Base-by-base conservation (phyloP, 2,797 vertebrate species). In the Betta splendens region DNA sequence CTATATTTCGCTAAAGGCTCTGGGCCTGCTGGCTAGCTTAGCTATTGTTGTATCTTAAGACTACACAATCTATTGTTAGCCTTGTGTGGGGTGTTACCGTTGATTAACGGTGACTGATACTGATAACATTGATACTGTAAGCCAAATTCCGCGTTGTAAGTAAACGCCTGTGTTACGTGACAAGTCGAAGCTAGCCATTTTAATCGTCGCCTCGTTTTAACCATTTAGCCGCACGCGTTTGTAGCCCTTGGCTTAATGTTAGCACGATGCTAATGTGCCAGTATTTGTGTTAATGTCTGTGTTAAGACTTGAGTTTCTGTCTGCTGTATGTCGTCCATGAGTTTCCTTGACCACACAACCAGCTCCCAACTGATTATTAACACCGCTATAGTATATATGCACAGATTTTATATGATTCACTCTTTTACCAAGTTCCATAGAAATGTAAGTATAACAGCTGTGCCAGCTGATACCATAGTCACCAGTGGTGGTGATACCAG, bases 311-410 rank as follows among this genome's bases (percentile, higher is more conserved):
- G 5, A 0, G 8, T 15, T 12, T 31, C 12, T 31, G 2, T 20
- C 22, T 3, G 2, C 2, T 16, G 2, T 11, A 0, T 17, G 4
- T 38, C 6, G 5, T 37, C 7, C 7, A 5, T 4, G 35, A 49
- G 0, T 56, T 36, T 32, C 77, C 86, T 91, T 88, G 80, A 86
- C 67, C 46, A 2, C 1, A 0, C 0, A 0, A 68, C 17, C 91
- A 99, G 98, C 49, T 99, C 97, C 60, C 98, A 99, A 86, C 92
- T 99, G 26, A 98, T 97, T 0, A 99, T 99, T 89, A 99, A 99
- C 85, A 99, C 98, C 32, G 97, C 98, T 63, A 99, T 99, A 89
- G 98, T 99, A 87, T 99, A 99, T 89, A 98, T 99, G 97, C 98
- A 99, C 85, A 94, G 96, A 64, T 99, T 99, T 94, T 99, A 99